Base-by-base conservation (phyloP, 1,140 invertebrate genomes). In the Ceratitis capitata region DNA sequence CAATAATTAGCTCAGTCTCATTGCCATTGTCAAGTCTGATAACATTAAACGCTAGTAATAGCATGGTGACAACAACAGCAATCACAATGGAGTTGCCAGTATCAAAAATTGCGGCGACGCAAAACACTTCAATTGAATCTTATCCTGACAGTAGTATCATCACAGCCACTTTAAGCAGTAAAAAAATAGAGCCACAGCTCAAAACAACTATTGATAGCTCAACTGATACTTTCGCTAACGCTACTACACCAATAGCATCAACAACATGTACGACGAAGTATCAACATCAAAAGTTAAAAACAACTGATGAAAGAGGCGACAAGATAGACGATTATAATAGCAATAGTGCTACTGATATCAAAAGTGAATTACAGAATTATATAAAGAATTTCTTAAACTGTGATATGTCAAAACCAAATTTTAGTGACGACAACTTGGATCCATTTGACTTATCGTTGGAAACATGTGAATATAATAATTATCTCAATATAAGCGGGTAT, bases 191-290 rank as follows among this genome's bases (percentile, higher is more conserved):
- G 12, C 26, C 2, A 53, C 16, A 35, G 83, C 32, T 84, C 35
- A 84, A 53, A 84, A 84, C 83, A 64, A 84, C 56, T 84, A 35
- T 84, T 61, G 39, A 29, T 32, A 61, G 56, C n/a, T 7, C 14
- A 35, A 19, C 19, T 26, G 23, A 6, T 32, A 32, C 74, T 82
- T 35, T 42, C n/a, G 32, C 64, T 74, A 35, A 74, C 19, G n/a
- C 39, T 7, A 78, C 5, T 69, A 39, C 42, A 47, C 6, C 69
- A 45, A 78, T 7, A 78, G 23, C 69, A 23, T 83, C 51, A 53
- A 4, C 49, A 14, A 49, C 51, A 32, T 83, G 53, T 53, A 53
- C 53, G 42, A 51, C 69, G 53, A 26, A 83, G 35, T 83, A 51
- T 29, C 32, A 35, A 83, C 1, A 32, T 10, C 45, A 23, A 47